These are phyloP conservation scores for Kuschelorhynchus macadamiae DNA, from an alignment of 2,888 invertebrate species.

Conservation along the genomic window DNA sequence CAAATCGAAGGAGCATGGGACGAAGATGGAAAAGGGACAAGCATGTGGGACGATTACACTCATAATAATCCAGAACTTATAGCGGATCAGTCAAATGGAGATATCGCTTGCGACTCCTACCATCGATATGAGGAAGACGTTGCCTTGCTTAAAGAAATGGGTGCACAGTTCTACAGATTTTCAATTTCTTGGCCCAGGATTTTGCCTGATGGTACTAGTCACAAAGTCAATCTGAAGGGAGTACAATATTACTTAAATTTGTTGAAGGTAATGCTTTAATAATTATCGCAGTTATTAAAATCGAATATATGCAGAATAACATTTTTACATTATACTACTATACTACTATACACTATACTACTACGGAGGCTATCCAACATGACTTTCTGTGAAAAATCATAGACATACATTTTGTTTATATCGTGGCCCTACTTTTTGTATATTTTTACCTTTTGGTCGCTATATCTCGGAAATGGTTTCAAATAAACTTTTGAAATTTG, in stretches of 20 bases:
- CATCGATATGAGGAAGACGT: conserved; percentile 76
- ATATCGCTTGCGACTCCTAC: conserved; percentile 78
- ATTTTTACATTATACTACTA: too few relatives aligned
- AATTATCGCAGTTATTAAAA: too few relatives aligned
- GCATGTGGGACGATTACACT: conserved; percentile 33
- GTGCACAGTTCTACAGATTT: conserved; percentile 65
- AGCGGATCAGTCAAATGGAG: conserved; percentile 71
- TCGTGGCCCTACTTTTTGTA: too few relatives aligned
- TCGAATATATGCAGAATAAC: not conserved
- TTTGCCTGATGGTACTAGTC: conserved; percentile 76
- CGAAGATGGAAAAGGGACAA: conserved; percentile 70
- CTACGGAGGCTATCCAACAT: too few relatives aligned
- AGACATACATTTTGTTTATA: too few relatives aligned
- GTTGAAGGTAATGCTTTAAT: conserved; percentile 36
- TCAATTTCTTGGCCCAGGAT: conserved; percentile 45
- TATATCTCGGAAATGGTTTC: too few relatives aligned
- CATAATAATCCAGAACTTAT: conserved; percentile 71
- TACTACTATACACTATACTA: too few relatives aligned
- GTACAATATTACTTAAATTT: conserved; percentile 77
- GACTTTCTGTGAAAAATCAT: too few relatives aligned
- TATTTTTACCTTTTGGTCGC: too few relatives aligned
- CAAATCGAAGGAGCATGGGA: conserved; percentile 60
- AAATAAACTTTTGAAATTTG: too few relatives aligned
- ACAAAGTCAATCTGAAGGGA: conserved; percentile 78
- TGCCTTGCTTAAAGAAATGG: conserved; percentile 71